These are phyloP conservation scores for Drosophila varians DNA, from an alignment of 1,140 invertebrate genomes.

Conservation along the genomic window DNA sequence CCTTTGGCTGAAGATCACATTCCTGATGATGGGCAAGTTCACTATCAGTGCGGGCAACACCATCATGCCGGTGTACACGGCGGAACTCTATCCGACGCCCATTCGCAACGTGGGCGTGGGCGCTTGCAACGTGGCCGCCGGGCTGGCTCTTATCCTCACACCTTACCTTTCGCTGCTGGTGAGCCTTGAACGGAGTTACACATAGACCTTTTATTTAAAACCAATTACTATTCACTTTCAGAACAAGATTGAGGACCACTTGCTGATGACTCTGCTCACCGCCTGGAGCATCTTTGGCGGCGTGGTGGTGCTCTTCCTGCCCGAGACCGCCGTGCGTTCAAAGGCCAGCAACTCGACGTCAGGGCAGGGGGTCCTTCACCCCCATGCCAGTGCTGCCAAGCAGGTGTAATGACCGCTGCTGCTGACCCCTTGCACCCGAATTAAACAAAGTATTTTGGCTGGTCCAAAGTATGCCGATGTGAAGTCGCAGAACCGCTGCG, in stretches of 20 bases:
- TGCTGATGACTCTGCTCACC: slow-evolving; percentile 84
- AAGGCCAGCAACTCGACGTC: slow-evolving; percentile 26
- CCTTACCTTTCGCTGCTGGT: slow-evolving; percentile 90
- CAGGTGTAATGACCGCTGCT: slow-evolving; percentile 62
- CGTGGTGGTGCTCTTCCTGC: slow-evolving; percentile 82
- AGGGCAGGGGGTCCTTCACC: slow-evolving; percentile 15
- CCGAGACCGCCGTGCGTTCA: slow-evolving; percentile 72
- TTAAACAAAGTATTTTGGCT: slow-evolving; percentile 70
- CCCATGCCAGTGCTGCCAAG: slow-evolving; percentile 53
- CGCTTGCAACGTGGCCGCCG: slow-evolving; percentile 88
- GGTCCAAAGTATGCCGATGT: slow-evolving; percentile 71
- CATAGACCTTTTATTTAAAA: too few species aligned
- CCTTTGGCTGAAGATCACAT: slow-evolving; percentile 86
- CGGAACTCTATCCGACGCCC: slow-evolving; percentile 89
- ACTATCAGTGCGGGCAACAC: slow-evolving; percentile 89
- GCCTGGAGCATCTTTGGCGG: slow-evolving; percentile 84
- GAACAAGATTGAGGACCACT: slow-evolving; percentile 82
- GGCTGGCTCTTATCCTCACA: slow-evolving; percentile 88
- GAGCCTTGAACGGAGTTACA: slow-evolving; percentile 75
- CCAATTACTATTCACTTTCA: slow-evolving; percentile 50
- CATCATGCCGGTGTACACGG: slow-evolving; percentile 89
- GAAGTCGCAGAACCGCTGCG: slow-evolving; percentile 14
- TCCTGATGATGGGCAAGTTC: slow-evolving; percentile 88
- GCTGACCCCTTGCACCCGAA: neutral
- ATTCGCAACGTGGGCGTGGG: slow-evolving; percentile 90